phyloP scores from a whole-genome alignment of 2,113 vertebrate species.

The Panthera leo region DNA sequence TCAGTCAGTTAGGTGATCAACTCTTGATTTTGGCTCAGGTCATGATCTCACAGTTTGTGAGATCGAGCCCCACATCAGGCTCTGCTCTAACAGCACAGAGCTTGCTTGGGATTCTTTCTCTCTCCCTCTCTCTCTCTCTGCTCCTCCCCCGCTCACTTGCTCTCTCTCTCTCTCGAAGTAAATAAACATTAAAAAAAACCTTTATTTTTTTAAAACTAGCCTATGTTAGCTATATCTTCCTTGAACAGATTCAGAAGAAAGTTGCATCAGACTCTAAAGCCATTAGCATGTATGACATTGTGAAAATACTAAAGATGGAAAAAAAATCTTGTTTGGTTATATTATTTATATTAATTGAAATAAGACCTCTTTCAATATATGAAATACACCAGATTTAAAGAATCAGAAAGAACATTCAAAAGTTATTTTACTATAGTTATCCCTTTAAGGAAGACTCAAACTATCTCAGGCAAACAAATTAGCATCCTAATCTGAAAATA shows the following conservation, averaged over 20 bases:
- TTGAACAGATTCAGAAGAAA: conserved; percentile 8
- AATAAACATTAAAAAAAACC: too few species aligned
- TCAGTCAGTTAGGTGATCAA: too few species aligned
- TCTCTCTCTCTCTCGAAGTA: too few species aligned
- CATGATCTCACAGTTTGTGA: too few species aligned
- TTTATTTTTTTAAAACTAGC: neutral
- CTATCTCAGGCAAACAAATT: neutral
- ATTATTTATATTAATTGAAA: neutral
- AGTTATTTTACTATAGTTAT: neutral
- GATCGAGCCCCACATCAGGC: too few species aligned
- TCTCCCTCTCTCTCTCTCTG: too few species aligned
- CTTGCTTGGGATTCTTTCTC: too few species aligned
- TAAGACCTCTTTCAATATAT: neutral
- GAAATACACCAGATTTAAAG: conserved; percentile 23
- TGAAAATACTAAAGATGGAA: conserved; percentile 6
- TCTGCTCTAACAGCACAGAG: too few species aligned
- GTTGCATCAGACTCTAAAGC: neutral
- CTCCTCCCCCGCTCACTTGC: too few species aligned
- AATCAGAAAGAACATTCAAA: neutral
- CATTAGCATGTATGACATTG: neutral
- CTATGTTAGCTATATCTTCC: neutral
- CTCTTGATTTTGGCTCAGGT: too few species aligned
- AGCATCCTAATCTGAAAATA: conserved; percentile 13
- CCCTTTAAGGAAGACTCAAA: conserved; percentile 9
- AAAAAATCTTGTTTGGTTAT: neutral